Conservation (phyloP, 1,140 invertebrate species). For the Tetranychus urticae region DNA sequence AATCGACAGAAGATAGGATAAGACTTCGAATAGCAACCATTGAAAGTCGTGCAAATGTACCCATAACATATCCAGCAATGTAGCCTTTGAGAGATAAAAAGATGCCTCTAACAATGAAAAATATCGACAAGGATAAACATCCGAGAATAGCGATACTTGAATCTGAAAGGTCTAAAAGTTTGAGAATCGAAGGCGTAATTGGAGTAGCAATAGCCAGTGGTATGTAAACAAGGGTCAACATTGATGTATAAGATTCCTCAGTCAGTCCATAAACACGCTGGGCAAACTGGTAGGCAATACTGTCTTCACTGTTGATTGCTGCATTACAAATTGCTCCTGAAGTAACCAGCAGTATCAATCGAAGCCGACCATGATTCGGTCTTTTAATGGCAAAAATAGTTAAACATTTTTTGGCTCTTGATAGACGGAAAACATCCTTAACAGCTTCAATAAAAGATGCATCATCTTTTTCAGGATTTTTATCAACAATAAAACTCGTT, state of each 20-base stretch:
- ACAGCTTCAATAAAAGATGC: neutral
- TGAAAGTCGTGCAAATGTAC: neutral
- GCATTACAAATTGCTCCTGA: neutral
- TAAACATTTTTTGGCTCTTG: neutral
- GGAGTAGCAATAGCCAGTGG: neutral
- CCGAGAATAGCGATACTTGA: neutral
- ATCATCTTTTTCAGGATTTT: neutral
- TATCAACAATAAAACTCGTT: neutral
- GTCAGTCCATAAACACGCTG: neutral
- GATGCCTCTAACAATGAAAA: neutral
- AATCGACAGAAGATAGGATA: neutral
- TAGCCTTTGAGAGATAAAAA: neutral
- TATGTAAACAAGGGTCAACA: neutral
- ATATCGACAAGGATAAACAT: neutral
- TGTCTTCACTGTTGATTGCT: neutral
- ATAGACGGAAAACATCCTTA: neutral
- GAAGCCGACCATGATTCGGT: neutral
- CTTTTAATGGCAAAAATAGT: neutral
- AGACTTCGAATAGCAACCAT: neutral
- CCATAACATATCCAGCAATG: neutral
- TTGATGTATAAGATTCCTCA: neutral
- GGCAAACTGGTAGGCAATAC: neutral
- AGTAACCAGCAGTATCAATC: neutral
- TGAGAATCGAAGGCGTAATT: neutral
- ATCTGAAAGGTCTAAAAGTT: neutral